phyloP scores from a whole-genome alignment of 2,113 vertebrate genomes.

The Pampusana beccarii region DNA sequence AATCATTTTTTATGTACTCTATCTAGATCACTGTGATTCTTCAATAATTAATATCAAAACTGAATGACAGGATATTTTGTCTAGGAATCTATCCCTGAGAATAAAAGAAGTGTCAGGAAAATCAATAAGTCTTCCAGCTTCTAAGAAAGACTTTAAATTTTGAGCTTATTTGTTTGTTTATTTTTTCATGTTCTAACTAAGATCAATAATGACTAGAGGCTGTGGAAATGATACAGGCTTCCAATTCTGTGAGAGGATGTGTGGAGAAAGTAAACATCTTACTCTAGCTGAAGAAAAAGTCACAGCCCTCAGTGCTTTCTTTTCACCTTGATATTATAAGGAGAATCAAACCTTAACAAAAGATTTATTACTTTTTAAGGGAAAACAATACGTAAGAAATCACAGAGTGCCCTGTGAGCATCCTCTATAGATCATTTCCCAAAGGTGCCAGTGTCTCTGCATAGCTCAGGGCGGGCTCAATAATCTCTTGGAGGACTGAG shows the following conservation, averaged over 20 bases:
- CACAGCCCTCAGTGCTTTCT: not conserved
- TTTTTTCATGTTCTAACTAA: not conserved
- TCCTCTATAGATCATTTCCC: not conserved
- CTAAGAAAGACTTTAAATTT: not conserved
- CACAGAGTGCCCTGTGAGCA: not conserved
- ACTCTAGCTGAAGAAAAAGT: not conserved
- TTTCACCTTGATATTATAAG: not conserved
- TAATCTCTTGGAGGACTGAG: not conserved
- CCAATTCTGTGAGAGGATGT: not conserved
- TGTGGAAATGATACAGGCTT: not conserved
- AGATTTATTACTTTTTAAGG: not conserved
- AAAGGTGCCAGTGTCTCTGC: not conserved
- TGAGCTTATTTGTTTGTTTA: accelerated
- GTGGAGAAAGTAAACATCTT: not conserved
- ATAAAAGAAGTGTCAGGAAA: not conserved
- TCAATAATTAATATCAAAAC: not conserved
- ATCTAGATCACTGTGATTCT: not conserved
- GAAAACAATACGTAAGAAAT: not conserved
- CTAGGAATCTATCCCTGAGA: not conserved
- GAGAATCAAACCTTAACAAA: not conserved
- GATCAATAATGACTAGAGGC: not conserved
- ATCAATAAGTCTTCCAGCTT: not conserved
- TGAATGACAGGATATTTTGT: not conserved
- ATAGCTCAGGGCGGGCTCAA: not conserved
- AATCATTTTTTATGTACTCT: not conserved